phyloP scores from a whole-genome alignment of 1,140 invertebrate species.

The Bilobella aurantiaca region DNA sequence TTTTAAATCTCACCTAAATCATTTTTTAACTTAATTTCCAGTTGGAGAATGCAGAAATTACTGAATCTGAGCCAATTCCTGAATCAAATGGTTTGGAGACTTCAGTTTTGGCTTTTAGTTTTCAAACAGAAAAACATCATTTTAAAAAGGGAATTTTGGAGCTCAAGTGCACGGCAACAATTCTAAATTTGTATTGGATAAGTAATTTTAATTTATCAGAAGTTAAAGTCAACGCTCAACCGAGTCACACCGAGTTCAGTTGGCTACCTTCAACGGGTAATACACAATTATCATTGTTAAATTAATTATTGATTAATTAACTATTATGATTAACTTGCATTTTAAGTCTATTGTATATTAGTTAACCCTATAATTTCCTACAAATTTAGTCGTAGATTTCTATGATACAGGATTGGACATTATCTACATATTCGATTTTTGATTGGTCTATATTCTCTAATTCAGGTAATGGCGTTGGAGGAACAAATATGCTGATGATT shows the following conservation, averaged over 20 bases:
- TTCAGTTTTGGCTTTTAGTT: slow-evolving; percentile 35
- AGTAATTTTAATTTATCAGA: slow-evolving; percentile 22
- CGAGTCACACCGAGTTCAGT: slow-evolving; percentile 24
- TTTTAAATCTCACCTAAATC: neutral
- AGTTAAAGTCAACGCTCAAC: slow-evolving; percentile 33
- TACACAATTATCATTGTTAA: too few species aligned
- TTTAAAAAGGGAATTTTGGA: slow-evolving; percentile 37
- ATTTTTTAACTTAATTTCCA: slow-evolving; percentile 7
- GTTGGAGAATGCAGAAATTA: slow-evolving; percentile 35
- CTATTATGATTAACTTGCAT: too few species aligned
- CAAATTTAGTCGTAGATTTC: too few species aligned
- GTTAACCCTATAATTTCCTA: too few species aligned
- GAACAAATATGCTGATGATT: too few species aligned
- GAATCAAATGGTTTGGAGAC: slow-evolving; percentile 38
- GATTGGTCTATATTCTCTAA: too few species aligned
- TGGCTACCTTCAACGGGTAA: neutral
- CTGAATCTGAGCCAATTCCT: slow-evolving; percentile 34
- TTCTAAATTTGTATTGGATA: slow-evolving; percentile 33
- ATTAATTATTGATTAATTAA: too few species aligned
- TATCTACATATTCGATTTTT: too few species aligned
- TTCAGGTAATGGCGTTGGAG: too few species aligned
- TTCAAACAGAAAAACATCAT: slow-evolving; percentile 22
- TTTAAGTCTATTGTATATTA: too few species aligned
- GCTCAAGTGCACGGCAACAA: slow-evolving; percentile 38
- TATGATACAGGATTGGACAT: too few species aligned